These are phyloP conservation scores for Zoroaster sp. DNA, from an alignment of 53 echinoderm and acorn worm genomes.

Conservation along the genomic window DNA sequence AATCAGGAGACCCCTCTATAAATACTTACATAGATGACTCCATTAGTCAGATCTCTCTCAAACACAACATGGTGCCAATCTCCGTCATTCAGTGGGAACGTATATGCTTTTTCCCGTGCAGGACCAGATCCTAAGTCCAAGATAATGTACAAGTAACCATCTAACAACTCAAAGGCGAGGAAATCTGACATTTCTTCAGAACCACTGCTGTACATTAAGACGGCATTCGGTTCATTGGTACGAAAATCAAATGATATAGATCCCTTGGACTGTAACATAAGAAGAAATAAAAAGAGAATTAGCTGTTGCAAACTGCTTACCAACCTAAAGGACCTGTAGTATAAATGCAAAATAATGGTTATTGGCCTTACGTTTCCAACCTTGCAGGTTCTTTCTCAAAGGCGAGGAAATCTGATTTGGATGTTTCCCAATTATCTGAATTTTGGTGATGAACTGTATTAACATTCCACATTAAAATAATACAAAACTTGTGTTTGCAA, in stretches of 20 bases:
- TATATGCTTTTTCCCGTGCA: slow-evolving; percentile 67
- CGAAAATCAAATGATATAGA: slow-evolving; percentile 86
- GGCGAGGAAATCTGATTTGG: no score
- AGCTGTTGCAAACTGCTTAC: no score
- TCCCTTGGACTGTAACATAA: slow-evolving; percentile 62
- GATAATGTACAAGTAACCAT: slow-evolving; percentile 84
- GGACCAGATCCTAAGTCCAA: slow-evolving; percentile 92
- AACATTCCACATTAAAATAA: no score
- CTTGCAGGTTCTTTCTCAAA: no score
- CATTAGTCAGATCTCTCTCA: slow-evolving; percentile 46
- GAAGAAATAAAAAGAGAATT: neutral
- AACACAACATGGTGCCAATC: slow-evolving; percentile 84
- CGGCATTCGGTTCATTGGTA: slow-evolving; percentile 83
- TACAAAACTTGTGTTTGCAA: no score
- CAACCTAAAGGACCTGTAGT: no score
- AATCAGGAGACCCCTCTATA: neutral
- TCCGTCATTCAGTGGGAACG: slow-evolving; percentile 79
- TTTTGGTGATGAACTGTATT: no score
- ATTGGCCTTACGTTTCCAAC: no score
- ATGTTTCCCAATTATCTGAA: no score
- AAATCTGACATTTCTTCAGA: slow-evolving; percentile 74
- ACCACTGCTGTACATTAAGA: slow-evolving; percentile 96
- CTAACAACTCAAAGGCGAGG: slow-evolving; percentile 92
- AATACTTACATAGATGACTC: slow-evolving; percentile 18
- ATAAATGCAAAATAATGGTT: no score